Evolutionary conservation across 2,113 vertebrate genomes (phyloP).

Genomic region (Nibea coibor): DNA sequence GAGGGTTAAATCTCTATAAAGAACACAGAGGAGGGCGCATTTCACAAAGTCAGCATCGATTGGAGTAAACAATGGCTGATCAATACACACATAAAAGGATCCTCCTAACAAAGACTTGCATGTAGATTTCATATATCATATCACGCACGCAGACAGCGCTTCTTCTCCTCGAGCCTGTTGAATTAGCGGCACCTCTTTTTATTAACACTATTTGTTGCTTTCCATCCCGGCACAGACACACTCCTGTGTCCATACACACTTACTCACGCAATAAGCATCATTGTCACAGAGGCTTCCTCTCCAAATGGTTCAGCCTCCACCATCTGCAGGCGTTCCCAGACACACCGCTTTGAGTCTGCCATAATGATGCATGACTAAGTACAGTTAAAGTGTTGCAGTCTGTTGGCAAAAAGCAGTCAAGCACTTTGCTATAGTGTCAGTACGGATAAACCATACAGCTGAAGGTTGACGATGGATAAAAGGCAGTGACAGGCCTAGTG

Average conservation of each 20-base stretch:
- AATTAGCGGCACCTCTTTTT: slow-evolving; percentile 53
- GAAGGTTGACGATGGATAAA: slow-evolving; percentile 82
- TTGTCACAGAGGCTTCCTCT: slow-evolving; percentile 77
- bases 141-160: slow-evolving; percentile 31
- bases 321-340: slow-evolving; percentile 82
- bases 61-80: slow-evolving; percentile 80
- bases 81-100: slow-evolving; percentile 76
- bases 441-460: slow-evolving; percentile 81
- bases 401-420: slow-evolving; percentile 84
- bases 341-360: slow-evolving; percentile 80
- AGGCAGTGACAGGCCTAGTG: slow-evolving; percentile 80
- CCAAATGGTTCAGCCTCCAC: slow-evolving; percentile 76
- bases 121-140: slow-evolving; percentile 69
- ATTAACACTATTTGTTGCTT: slow-evolving; percentile 4
- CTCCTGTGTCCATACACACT: slow-evolving; percentile 72
- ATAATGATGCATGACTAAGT: slow-evolving; percentile 85
- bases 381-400: slow-evolving; percentile 85
- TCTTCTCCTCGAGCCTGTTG: slow-evolving; percentile 56
- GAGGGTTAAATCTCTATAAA: slow-evolving; percentile 78
- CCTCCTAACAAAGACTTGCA: slow-evolving; percentile 68
- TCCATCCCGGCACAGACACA: slow-evolving; percentile 49
- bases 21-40: slow-evolving; percentile 67
- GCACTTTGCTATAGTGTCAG: slow-evolving; percentile 85
- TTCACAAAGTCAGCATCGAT: slow-evolving; percentile 75
- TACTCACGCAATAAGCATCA: slow-evolving; percentile 81